Evolutionary conservation across 1,140 invertebrate genomes (phyloP).

Genomic region (Antheraea pernyi): DNA sequence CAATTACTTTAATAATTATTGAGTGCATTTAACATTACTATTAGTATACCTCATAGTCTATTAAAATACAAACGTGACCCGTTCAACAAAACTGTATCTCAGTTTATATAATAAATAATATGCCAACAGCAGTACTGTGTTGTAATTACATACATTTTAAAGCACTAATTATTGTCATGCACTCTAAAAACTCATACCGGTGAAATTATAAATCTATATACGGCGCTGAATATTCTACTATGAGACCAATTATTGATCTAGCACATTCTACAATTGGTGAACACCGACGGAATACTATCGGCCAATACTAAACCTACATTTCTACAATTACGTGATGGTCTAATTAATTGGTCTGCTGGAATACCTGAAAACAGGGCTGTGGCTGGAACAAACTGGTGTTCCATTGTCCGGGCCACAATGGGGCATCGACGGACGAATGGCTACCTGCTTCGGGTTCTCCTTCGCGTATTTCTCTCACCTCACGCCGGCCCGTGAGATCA

Average conservation of each 20-base stretch:
- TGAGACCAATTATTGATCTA: slow-evolving; percentile 51
- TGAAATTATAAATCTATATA: slow-evolving; percentile 29
- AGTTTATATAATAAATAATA: slow-evolving; percentile 7
- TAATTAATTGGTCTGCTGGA: slow-evolving; percentile 79
- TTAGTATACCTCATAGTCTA: slow-evolving; percentile 1
- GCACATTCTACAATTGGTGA: slow-evolving; percentile 24
- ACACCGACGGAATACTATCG: slow-evolving; percentile 15
- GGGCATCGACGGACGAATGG: slow-evolving; percentile 40
- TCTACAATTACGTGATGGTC: slow-evolving; percentile 46
- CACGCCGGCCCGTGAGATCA: slow-evolving; percentile 67
- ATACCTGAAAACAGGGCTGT: slow-evolving; percentile 79
- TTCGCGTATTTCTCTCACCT: slow-evolving; percentile 36
- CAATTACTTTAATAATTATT: slow-evolving; percentile 13
- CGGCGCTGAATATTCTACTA: slow-evolving; percentile 35
- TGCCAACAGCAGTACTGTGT: slow-evolving; percentile 15
- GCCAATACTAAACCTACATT: slow-evolving; percentile 42
- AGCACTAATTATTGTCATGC: slow-evolving; percentile 76
- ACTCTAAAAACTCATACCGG: slow-evolving; percentile 45
- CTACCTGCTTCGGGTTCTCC: slow-evolving; percentile 31
- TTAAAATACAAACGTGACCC: background rate
- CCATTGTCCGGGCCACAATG: slow-evolving; percentile 72
- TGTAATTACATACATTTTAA: slow-evolving; percentile 49
- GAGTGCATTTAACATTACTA: slow-evolving; percentile 23
- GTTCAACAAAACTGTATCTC: background rate
- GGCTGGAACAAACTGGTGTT: slow-evolving; percentile 69